Evolutionary conservation across 2,888 invertebrate genomes (phyloP).

Genomic region (Hydraecia micacea): DNA sequence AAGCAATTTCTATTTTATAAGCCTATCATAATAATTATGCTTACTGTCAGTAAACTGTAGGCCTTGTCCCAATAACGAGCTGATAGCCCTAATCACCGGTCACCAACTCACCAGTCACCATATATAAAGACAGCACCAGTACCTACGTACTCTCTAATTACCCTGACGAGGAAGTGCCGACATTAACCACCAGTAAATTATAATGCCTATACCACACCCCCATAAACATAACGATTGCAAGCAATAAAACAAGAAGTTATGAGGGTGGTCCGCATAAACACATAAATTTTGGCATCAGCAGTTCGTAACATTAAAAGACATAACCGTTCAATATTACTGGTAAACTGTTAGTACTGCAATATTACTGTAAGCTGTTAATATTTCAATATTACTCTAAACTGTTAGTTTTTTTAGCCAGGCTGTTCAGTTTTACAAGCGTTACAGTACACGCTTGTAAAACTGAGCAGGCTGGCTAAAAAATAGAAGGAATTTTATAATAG

Average conservation of each 20-base stretch:
- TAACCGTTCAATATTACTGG: neutral
- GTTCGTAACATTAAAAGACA: neutral
- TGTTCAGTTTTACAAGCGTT: neutral
- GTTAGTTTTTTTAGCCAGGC: too few relatives aligned
- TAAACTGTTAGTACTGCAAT: neutral
- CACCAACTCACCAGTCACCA: neutral
- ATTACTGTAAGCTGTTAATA: neutral
- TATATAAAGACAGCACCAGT: neutral
- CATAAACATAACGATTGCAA: conserved; percentile 32
- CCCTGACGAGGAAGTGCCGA: neutral
- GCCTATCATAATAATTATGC: neutral
- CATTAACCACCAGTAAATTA: conserved; percentile 26
- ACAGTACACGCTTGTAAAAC: neutral
- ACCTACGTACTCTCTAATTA: conserved; percentile 2
- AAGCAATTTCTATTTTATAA: neutral
- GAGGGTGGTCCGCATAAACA: conserved; percentile 32
- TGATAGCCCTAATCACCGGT: neutral
- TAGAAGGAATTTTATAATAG: neutral
- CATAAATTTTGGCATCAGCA: conserved; percentile 23
- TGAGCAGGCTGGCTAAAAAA: neutral
- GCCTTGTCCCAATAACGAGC: neutral
- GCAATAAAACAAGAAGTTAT: conserved; percentile 45
- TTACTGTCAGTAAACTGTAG: neutral
- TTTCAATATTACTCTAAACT: neutral
- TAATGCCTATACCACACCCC: neutral